Conservation (phyloP, 92 coral and sea anemone species). For the Porites divaricata region DNA sequence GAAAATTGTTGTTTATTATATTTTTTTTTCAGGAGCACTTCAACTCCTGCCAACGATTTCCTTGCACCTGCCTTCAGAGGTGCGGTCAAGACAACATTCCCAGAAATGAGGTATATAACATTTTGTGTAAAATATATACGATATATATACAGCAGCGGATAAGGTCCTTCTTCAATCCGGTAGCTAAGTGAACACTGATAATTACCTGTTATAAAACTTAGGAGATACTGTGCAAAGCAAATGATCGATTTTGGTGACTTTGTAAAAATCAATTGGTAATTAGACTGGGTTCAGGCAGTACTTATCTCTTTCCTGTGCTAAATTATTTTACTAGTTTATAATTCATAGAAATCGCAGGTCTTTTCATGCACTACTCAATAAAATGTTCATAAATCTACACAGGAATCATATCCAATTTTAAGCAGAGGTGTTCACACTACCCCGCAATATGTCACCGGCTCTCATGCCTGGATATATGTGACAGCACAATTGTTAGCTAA, state of each 20-base stretch:
- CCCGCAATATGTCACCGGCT: too few relatives aligned
- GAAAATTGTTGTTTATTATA: background rate
- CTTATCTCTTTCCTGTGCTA: too few relatives aligned
- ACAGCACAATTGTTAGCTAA: too few relatives aligned
- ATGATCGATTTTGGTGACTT: too few relatives aligned
- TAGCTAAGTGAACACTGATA: too few relatives aligned
- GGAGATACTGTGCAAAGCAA: too few relatives aligned
- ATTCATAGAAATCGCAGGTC: background rate
- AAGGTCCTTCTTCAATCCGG: too few relatives aligned
- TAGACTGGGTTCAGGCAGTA: too few relatives aligned
- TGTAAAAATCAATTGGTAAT: too few relatives aligned
- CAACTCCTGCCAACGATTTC: conserved; percentile 2
- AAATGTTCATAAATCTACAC: background rate
- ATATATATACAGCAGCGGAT: background rate
- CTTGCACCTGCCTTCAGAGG: conserved; percentile 20
- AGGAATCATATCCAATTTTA: background rate
- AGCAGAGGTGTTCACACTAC: background rate
- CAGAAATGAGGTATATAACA: background rate
- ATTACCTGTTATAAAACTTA: too few relatives aligned
- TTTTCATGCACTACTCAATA: background rate
- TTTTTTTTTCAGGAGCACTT: background rate
- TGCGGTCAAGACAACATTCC: conserved; percentile 15
- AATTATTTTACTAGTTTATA: too few relatives aligned
- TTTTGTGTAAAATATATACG: background rate
- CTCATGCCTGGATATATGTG: background rate